phyloP scores from a whole-genome alignment of 2,113 vertebrate genomes.

The Phaethon lepturus region DNA sequence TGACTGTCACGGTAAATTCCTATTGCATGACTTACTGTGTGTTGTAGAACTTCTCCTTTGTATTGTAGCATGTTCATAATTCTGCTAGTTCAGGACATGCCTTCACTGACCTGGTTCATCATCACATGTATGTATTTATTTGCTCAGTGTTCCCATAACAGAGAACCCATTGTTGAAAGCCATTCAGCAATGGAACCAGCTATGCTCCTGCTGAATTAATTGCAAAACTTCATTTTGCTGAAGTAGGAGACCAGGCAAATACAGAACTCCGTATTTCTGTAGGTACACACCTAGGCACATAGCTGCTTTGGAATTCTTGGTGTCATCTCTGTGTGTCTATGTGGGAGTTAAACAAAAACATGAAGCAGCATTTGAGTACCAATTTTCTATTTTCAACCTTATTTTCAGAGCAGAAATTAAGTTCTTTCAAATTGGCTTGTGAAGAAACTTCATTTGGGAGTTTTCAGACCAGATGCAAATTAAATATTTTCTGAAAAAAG shows the following conservation, averaged over 20 bases:
- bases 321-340: not conserved
- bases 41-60: constrained; percentile 15
- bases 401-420: not conserved
- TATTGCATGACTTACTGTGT: constrained; percentile 70
- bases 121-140: not conserved
- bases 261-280: not conserved
- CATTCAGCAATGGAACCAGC: not conserved
- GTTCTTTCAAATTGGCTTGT: not conserved
- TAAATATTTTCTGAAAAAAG: not conserved
- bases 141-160: not conserved
- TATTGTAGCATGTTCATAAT: constrained; percentile 50
- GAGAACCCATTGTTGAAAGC: not conserved
- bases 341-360: not conserved
- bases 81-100: not conserved
- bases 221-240: not conserved
- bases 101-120: not conserved
- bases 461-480: not conserved
- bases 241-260: not conserved
- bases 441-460: not conserved
- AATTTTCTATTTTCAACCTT: not conserved
- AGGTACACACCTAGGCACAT: not conserved
- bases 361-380: not conserved
- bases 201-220: constrained; percentile 37
- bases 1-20: constrained; percentile 97
- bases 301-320: not conserved